A percentile compares a stretch with the other conserved stretches of the same genome.
These are phyloP conservation scores for Acrobasis repandana DNA, from an alignment of 2,888 invertebrate species.

Conservation along the genomic window DNA sequence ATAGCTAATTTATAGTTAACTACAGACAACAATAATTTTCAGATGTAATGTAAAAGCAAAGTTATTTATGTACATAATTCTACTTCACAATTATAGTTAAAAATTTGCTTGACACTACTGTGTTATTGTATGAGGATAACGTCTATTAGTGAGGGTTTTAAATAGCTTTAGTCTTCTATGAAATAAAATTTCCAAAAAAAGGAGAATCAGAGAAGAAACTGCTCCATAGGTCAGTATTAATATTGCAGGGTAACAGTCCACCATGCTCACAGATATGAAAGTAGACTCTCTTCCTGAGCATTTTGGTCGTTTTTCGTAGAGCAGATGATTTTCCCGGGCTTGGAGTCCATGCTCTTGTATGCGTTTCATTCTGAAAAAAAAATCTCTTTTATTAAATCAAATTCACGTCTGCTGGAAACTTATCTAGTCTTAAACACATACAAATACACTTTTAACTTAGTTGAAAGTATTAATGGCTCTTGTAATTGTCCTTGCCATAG, in stretches of 20 bases:
- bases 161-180: conserved; percentile 42
- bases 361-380: conserved; percentile 58
- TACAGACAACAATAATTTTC: no score
- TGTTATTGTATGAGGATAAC: not conserved
- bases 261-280: conserved; percentile 86
- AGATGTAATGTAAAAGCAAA: no score
- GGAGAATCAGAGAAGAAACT: conserved; percentile 47
- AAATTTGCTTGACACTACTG: not conserved
- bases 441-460: no score
- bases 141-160: conserved; percentile 17
- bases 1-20: no score
- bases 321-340: conserved; percentile 78
- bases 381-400: not conserved
- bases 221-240: conserved; percentile 63
- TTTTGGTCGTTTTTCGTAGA: conserved; percentile 85
- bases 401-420: no score
- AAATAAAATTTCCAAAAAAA: conserved; percentile 52
- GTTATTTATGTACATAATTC: no score
- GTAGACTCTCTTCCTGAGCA: conserved; percentile 83
- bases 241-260: conserved; percentile 82
- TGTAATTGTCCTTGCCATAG: no score
- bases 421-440: no score
- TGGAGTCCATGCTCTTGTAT: conserved; percentile 82
- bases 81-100: not conserved
- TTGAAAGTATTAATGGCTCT: no score